These are phyloP conservation scores for Blastobasis lacticolella DNA, from an alignment of 2,888 invertebrate genomes.

Conservation along the genomic window DNA sequence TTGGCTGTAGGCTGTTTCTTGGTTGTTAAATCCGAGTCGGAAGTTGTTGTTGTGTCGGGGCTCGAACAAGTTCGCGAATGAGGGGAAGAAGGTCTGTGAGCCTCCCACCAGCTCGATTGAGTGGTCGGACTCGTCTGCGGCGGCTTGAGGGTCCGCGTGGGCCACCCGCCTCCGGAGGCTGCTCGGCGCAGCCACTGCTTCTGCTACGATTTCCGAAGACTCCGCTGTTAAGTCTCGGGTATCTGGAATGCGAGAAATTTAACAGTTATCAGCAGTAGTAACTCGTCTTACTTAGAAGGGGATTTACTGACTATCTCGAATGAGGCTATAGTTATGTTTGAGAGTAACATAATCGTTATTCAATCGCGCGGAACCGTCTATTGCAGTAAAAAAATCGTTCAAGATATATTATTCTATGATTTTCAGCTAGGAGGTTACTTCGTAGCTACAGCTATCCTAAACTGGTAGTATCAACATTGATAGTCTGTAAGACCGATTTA, in stretches of 20 bases:
- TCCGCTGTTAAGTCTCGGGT: conserved; percentile 52
- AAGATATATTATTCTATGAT: too few relatives aligned
- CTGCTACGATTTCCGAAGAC: conserved; percentile 62
- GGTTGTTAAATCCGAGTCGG: conserved; percentile 75
- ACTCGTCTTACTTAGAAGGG: too few relatives aligned
- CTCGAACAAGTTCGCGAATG: conserved; percentile 81
- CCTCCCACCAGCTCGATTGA: conserved; percentile 70
- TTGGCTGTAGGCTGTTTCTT: conserved; percentile 77
- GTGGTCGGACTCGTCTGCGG: conserved; percentile 53
- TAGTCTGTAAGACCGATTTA: too few relatives aligned
- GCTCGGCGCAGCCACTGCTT: conserved; percentile 58
- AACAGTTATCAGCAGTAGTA: too few relatives aligned
- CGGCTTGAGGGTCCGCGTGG: conserved; percentile 34
- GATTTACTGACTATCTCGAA: too few relatives aligned
- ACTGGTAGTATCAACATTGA: too few relatives aligned
- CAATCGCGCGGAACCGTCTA: too few relatives aligned
- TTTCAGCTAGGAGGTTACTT: too few relatives aligned
- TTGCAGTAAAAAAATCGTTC: too few relatives aligned
- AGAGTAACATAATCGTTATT: too few relatives aligned
- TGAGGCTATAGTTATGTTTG: too few relatives aligned
- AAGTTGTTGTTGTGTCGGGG: conserved; percentile 67
- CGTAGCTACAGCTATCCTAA: too few relatives aligned
- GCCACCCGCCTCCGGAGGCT: conserved; percentile 14
- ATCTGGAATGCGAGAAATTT: conserved; percentile 7
- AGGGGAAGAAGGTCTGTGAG: conserved; percentile 84